Base-by-base conservation (phyloP, 2,113 vertebrate species). In the Gasterosteus nipponicus region DNA sequence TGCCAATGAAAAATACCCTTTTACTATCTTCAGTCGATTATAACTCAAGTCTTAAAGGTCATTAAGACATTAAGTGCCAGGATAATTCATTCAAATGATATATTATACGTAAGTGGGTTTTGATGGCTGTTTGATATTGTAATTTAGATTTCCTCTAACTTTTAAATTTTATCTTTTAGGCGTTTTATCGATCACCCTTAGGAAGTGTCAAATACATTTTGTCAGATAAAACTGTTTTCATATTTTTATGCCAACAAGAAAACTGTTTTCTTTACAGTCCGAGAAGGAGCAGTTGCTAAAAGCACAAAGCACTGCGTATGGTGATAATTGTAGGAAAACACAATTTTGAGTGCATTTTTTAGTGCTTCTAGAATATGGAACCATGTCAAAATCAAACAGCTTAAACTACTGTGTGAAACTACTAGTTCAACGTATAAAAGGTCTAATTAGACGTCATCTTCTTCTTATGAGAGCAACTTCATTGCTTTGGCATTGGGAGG, bases 221-320 rank as follows among this genome's bases (percentile, higher is more conserved):
- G 68, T 78, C 63, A 31, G 57, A 42, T 38, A 53, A 73, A 47
- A 31, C 26, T 7, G 14, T 83, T 85, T 83, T 78, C 46, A 60
- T 38, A 63, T 77, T 33, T 26, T 26, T 26, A 26, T 26, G 35
- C 12, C 42, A 54, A 9, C 39, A 41, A 19, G 16, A 10, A 61
- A 11, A 26, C 46, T 39, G n/a, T 29, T 69, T 15, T 1, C 56
- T 49, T 49, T 16, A 38, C 31, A 33, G 53, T 22, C 69, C 60
- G 49, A 67, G 22, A 57, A 10, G 14, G 3, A 3, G 22, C 0
- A 0, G 12, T 41, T 71, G 80, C 72, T 78, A 56, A 86, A 88
- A 83, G 79, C 77, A 18, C 22, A 19, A 86, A 78, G 78, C 76
- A 16, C 16, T n/a, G 29, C 73, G 39, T 63, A 26, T 19, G 18